A percentile compares a stretch with the other conserved stretches of the same genome.
These are phyloP conservation scores for Python bivittatus DNA, from an alignment of 2,113 vertebrate genomes.

Conservation along the genomic window DNA sequence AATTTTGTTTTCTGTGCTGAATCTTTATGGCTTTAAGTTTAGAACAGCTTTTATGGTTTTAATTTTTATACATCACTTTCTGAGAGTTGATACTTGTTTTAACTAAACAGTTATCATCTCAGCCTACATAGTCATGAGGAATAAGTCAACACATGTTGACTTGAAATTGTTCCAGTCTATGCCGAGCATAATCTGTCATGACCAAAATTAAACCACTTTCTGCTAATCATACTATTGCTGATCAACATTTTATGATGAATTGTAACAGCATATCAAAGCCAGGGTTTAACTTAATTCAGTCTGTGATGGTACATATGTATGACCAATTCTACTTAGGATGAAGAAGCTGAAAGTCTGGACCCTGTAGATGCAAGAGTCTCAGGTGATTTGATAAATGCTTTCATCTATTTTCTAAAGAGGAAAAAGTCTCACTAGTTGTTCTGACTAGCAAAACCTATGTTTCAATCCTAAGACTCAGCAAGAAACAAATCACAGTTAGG, in stretches of 20 bases:
- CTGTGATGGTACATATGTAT: neutral
- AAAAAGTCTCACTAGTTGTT: neutral
- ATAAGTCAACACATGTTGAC: neutral
- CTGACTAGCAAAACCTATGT: neutral
- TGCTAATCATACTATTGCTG: neutral
- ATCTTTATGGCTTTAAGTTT: neutral
- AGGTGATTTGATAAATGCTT: neutral
- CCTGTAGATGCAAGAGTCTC: neutral
- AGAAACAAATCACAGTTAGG: neutral
- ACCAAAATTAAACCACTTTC: neutral
- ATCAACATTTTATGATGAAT: neutral
- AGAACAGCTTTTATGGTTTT: neutral
- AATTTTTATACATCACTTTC: no score
- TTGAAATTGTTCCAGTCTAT: neutral
- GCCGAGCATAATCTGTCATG: neutral
- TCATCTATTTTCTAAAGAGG: neutral
- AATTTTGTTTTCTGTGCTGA: neutral
- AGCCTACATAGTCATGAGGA: no score
- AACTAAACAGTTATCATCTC: no score
- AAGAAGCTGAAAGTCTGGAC: neutral
- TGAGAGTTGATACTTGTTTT: no score
- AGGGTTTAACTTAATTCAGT: neutral
- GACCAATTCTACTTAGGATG: neutral
- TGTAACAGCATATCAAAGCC: neutral
- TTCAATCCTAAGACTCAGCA: neutral